phyloP scores from a whole-genome alignment of 2,113 vertebrate genomes.

The Prinia subflava region DNA sequence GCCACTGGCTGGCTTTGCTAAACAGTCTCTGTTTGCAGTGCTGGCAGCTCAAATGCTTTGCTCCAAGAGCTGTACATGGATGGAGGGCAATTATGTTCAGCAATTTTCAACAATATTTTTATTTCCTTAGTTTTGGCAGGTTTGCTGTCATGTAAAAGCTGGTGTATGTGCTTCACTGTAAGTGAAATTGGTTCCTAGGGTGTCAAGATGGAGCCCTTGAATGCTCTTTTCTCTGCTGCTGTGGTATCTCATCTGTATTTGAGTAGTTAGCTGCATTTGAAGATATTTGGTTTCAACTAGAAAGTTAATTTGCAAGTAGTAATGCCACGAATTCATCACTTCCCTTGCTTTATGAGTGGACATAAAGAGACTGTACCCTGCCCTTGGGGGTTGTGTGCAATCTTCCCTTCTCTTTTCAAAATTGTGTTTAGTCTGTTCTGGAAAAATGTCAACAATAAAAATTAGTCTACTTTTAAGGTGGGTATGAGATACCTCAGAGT shows the following conservation, averaged over 20 bases:
- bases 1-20: background rate
- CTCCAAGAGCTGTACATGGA: background rate
- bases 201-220: background rate
- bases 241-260: background rate
- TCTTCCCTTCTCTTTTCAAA: background rate
- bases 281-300: background rate
- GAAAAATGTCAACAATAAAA: background rate
- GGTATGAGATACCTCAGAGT: background rate
- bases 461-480: background rate
- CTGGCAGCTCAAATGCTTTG: background rate
- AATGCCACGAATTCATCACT: background rate
- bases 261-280: background rate
- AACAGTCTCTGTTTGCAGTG: background rate
- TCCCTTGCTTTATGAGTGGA: background rate
- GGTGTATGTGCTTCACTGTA: background rate
- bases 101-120: background rate
- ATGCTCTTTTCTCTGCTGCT: background rate
- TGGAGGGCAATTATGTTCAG: background rate
- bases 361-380: background rate
- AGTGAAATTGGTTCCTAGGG: background rate
- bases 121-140: background rate
- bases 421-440: background rate
- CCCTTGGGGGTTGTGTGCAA: background rate
- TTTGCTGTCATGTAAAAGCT: background rate
- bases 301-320: slow-evolving; percentile 10